Conservation (phyloP, 2,113 vertebrate genomes). For the Octodon degus region DNA sequence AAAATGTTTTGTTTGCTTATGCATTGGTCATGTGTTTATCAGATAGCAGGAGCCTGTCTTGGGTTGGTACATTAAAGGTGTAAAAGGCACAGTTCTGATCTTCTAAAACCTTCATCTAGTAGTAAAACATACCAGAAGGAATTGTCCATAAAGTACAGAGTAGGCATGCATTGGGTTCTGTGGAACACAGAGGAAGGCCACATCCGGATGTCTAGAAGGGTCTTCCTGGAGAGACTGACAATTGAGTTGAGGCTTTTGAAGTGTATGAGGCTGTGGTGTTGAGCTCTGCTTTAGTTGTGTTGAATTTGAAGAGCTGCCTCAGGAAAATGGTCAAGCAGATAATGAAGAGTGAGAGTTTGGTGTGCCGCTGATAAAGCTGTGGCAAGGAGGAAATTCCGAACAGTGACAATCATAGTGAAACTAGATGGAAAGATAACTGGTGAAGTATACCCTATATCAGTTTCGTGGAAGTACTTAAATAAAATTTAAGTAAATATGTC, state of each 20-base stretch:
- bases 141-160: background rate
- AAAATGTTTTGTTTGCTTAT: background rate
- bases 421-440: background rate
- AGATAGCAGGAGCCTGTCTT: background rate
- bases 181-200: background rate
- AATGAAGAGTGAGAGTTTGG: background rate
- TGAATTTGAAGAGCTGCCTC: background rate
- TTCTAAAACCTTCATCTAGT: background rate
- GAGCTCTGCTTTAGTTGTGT: background rate
- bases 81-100: background rate
- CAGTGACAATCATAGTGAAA: background rate
- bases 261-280: background rate
- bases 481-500: background rate
- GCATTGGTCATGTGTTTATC: background rate
- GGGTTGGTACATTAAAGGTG: slow-evolving; percentile 27
- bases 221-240: background rate
- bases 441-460: background rate
- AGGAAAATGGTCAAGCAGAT: background rate
- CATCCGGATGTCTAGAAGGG: background rate
- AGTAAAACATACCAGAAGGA: background rate
- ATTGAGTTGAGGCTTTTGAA: background rate
- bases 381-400: background rate
- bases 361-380: background rate
- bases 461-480: background rate
- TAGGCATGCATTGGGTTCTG: background rate